These are phyloP conservation scores for Drosophila ustulata DNA, from an alignment of 2,888 invertebrate genomes.

Conservation along the genomic window DNA sequence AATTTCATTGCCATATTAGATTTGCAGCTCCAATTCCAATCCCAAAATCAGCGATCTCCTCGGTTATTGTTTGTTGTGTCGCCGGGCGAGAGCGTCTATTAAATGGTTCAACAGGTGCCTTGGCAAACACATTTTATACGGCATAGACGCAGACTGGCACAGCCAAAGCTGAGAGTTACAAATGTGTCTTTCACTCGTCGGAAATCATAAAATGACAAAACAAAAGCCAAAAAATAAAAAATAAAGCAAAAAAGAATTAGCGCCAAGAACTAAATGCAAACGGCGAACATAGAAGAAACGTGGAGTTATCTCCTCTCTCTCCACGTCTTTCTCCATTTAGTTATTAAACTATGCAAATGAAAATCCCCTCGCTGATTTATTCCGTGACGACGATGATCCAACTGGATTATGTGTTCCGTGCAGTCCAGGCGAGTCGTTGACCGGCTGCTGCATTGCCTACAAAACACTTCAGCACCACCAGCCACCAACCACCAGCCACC, in stretches of 20 bases:
- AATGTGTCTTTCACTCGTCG: conserved; percentile 42
- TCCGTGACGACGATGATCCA: conserved; percentile 33
- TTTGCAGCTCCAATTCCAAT: neutral
- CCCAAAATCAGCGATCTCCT: neutral
- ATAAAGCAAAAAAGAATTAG: conserved; percentile 41
- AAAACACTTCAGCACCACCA: too few relatives aligned
- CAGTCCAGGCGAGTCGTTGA: conserved; percentile 26
- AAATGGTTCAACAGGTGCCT: conserved; percentile 65
- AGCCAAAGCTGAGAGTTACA: conserved; percentile 8
- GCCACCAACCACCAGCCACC: too few relatives aligned
- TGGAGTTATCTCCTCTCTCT: neutral
- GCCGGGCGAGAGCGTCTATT: conserved; percentile 65
- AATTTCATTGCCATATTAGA: conserved; percentile 63
- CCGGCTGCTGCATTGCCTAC: conserved; percentile 29
- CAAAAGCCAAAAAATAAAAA: conserved; percentile 55
- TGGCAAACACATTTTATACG: conserved; percentile 77
- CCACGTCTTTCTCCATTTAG: conserved; percentile 25
- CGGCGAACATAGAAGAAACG: conserved; percentile 13
- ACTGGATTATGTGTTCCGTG: conserved; percentile 12
- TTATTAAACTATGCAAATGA: conserved; percentile 76
- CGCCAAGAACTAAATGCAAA: conserved; percentile 43
- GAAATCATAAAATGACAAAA: conserved; percentile 47
- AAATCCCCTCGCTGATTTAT: conserved; percentile 56
- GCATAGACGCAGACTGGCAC: conserved; percentile 16
- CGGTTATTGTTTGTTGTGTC: conserved; percentile 49